A percentile compares a stretch with the other conserved stretches of the same genome.
phyloP scores from a whole-genome alignment of 2,113 vertebrate species.

The Deroptyus accipitrinus region DNA sequence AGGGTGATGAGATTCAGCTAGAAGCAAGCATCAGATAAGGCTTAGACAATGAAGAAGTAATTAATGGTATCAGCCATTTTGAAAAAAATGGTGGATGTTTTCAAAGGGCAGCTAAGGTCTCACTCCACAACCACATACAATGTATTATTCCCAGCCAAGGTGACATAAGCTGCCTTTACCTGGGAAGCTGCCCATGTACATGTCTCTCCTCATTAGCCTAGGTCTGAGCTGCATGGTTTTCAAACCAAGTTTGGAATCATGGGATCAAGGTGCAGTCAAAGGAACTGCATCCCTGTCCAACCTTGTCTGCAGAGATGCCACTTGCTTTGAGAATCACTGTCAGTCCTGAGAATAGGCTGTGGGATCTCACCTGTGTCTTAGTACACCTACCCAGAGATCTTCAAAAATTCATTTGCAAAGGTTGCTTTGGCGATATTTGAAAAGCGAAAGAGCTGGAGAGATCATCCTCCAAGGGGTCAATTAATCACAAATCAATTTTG shows the following conservation, averaged over 20 bases:
- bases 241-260: not conserved
- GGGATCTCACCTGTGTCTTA: not conserved
- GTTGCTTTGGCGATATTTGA: not conserved
- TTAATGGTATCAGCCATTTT: not conserved
- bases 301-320: not conserved
- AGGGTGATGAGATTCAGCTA: not conserved
- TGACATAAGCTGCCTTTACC: not conserved
- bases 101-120: not conserved
- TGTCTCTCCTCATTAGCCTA: not conserved
- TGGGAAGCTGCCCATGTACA: not conserved
- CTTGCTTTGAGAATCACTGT: not conserved
- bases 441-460: not conserved
- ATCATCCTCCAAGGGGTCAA: fast-evolving
- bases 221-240: not conserved
- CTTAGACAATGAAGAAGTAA: not conserved
- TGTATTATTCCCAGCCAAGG: not conserved
- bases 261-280: not conserved
- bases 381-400: not conserved
- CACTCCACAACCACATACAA: not conserved
- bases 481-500: not conserved
- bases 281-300: too few species aligned
- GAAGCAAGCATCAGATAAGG: not conserved
- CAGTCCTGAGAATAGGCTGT: not conserved
- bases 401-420: not conserved
- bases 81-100: not conserved